Evolutionary conservation across 2,888 invertebrate species (phyloP).

Genomic region (Drosophila monieri): DNA sequence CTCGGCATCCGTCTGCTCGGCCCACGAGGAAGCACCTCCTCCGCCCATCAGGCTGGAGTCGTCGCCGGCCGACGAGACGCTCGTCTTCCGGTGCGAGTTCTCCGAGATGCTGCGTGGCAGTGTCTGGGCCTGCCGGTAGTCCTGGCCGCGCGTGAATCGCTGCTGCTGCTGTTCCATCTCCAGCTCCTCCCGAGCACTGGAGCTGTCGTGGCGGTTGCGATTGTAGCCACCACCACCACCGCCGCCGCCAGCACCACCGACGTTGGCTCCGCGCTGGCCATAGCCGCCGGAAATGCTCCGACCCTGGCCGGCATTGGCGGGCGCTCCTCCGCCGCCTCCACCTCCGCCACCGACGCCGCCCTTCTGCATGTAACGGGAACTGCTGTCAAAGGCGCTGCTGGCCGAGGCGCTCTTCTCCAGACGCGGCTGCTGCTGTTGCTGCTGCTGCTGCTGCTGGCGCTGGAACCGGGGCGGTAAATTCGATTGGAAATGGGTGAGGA

Average conservation of each 20-base stretch:
- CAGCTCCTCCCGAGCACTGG: constrained; percentile 58
- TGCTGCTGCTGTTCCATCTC: constrained; percentile 58
- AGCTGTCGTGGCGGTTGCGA: constrained; percentile 62
- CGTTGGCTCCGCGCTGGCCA: constrained; percentile 30
- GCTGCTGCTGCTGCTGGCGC: constrained; percentile 87
- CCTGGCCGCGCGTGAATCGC: constrained; percentile 57
- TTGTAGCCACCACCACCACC: constrained; percentile 38
- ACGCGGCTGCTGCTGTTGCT: constrained; percentile 67
- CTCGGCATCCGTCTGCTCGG: constrained; percentile 84
- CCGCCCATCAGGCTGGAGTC: constrained; percentile 57
- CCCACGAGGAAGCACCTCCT: constrained; percentile 83
- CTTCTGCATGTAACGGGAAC: constrained; percentile 74
- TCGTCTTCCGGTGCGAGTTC: constrained; percentile 84
- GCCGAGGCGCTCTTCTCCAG: constrained; percentile 77
- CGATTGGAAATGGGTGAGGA: constrained; percentile 90
- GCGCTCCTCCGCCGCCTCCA: constrained; percentile 28
- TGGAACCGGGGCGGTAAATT: constrained; percentile 94
- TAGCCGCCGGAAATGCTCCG: constrained; percentile 62
- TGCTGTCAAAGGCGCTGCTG: constrained; percentile 70
- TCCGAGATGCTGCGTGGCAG: constrained; percentile 84
- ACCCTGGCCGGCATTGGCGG: constrained; percentile 37
- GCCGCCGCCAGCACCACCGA: constrained; percentile 23
- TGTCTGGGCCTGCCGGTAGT: constrained; percentile 66
- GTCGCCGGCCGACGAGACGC: constrained; percentile 81
- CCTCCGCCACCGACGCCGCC: constrained; percentile 41